Evolutionary conservation across 2,113 vertebrate genomes (phyloP), one percentile per base, ranked within the genome.

Genomic region (Petromus typicus): DNA sequence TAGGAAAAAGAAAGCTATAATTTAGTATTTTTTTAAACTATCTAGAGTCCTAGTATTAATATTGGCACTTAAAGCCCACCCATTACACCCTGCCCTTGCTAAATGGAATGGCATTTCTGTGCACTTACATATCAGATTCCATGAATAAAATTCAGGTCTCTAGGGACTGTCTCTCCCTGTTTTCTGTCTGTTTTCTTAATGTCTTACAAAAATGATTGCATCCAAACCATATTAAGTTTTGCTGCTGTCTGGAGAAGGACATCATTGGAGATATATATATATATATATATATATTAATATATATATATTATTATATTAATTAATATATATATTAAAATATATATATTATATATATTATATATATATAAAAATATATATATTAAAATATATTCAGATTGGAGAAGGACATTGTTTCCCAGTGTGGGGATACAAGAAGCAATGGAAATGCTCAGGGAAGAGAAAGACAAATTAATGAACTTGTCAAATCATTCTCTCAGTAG

Each of bases 11-110:
- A 76, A 87, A 85, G 23, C 80, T 64, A 34, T 54, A 69, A 57
- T 61, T 73, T 83, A 64, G 45, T 59, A 40, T 89, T 97, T 89
- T 22, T 92, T 87, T 83, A 93, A 95, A 57, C 37, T 76, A 48
- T 61, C 25, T 92, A 34, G 20, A 63, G 43, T 79, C 40, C 32
- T 45, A 34, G 1, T 48, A 64, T n/a, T 63, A 81, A 17, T 88
- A 76, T 9, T 64, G 16, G 18, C 40, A 54, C 23, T 64, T 57
- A 71, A 48, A 88, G 17, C 3, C 57, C 9, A 17, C 48, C 20
- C 40, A 63, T 80, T 17, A 25, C 0, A 16, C 6, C 16, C 27
- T 34, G 18, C 7, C 51, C 7, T 25, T 64, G 34, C 11, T 67
- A 4, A 22, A 54, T 4, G 48, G 5, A 83, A 37, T 1, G 27